A percentile compares a stretch with the other conserved stretches of the same genome.
Evolutionary conservation across 1,140 invertebrate genomes (phyloP).

Genomic region (Zaprionus ornatus): DNA sequence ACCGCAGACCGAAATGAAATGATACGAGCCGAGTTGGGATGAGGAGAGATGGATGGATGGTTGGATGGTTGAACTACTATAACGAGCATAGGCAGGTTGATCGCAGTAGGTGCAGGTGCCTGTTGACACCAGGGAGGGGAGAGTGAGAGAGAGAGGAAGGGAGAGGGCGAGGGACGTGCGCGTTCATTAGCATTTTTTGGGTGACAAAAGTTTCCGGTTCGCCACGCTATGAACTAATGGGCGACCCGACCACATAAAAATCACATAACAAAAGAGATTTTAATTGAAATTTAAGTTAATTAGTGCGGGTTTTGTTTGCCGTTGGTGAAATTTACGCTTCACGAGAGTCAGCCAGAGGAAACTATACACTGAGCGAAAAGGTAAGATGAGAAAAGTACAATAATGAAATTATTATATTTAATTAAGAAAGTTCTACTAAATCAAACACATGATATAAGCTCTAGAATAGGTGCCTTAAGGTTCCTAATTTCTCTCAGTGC

Average conservation of each 20-base stretch:
- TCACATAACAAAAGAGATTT: constrained; percentile 81
- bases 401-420: neutral
- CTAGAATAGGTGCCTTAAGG: neutral
- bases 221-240: constrained; percentile 74
- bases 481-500: neutral
- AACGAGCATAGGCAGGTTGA: constrained; percentile 30
- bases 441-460: too few species aligned
- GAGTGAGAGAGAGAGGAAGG: too few species aligned
- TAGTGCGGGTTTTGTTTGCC: constrained; percentile 56
- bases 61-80: constrained; percentile 6
- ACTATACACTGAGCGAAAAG: neutral
- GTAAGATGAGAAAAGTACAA: neutral
- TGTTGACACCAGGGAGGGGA: constrained; percentile 19
- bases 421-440: neutral
- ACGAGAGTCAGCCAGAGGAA: neutral
- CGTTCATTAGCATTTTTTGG: constrained; percentile 75
- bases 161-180: constrained; percentile 32
- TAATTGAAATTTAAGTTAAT: constrained; percentile 82
- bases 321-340: constrained; percentile 53
- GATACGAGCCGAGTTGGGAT: constrained; percentile 30
- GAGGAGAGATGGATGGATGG: neutral
- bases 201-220: constrained; percentile 81
- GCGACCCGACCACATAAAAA: constrained; percentile 55
- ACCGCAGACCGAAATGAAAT: constrained; percentile 35
- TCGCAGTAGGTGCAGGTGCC: constrained; percentile 14